Evolutionary conservation across 2,113 vertebrate species (phyloP).

Genomic region (Plestiodon gilberti): DNA sequence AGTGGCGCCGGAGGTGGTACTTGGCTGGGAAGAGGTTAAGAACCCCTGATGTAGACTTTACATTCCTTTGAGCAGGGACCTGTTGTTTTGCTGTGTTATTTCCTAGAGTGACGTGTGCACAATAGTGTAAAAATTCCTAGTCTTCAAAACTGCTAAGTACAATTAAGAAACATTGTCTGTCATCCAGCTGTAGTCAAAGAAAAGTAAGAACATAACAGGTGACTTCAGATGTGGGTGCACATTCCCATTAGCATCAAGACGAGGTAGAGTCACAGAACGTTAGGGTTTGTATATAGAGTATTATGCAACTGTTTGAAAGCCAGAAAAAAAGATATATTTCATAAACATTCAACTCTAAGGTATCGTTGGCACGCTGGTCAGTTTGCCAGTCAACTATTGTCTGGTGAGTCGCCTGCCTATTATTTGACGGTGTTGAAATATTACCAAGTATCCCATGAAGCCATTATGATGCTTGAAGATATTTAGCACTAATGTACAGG

Average conservation of each 20-base stretch:
- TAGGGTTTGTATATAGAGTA: not conserved
- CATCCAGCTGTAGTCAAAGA: not conserved
- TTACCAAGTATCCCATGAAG: too few species aligned
- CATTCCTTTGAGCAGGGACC: not conserved
- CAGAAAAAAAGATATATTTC: too few species aligned
- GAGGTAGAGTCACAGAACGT: not conserved
- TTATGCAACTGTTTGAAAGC: too few species aligned
- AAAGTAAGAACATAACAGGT: not conserved
- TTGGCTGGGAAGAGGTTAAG: too few species aligned
- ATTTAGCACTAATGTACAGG: too few species aligned
- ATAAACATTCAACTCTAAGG: not conserved
- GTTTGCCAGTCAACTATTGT: too few species aligned
- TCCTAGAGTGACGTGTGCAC: not conserved
- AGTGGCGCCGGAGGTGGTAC: too few species aligned
- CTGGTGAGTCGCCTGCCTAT: too few species aligned
- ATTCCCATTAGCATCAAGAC: too few species aligned
- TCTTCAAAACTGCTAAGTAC: not conserved
- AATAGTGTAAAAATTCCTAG: not conserved
- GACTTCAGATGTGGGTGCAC: not conserved
- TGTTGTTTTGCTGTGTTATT: not conserved
- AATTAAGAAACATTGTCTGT: not conserved
- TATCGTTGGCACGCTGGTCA: too few species aligned
- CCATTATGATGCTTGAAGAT: too few species aligned
- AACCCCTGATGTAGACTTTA: not conserved
- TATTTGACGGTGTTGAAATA: too few species aligned